Base-by-base conservation (phyloP, 2,797 vertebrate species). In the Eupleurogrammus muticus region DNA sequence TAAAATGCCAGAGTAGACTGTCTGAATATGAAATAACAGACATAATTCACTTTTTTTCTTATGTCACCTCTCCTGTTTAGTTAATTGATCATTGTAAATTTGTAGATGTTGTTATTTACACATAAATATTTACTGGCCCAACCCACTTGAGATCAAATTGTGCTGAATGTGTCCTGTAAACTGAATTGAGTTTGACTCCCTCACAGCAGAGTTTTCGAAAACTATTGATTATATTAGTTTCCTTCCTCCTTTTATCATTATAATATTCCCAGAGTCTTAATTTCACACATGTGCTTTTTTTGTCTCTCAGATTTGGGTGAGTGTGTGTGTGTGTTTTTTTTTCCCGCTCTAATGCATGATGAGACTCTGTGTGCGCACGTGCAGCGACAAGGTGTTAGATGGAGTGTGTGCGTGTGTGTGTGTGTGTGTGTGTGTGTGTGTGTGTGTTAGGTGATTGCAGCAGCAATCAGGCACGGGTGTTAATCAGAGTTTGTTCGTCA, bases 401-500 rank as follows among this genome's bases (percentile, higher is more conserved):
- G 68, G 63, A 21, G 70, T 66, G 81, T 69, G 60, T 24, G 58
- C 61, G 64, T 51, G 64, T 52, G 72, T 9, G 47, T 28, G 56
- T 66, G 46, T 14, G 78, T 13, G 66, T 40, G 70, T 28, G 59
- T 48, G 58, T 47, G 73, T 44, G 66, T 1, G 58, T 24, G 74
- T 59, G 79, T 69, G 78, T 79, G 86, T 86, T 40, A 86, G 86
- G 90, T 95, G 93, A 95, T 95, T 95, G 93, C 93, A 82, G 91
- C 28, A 28, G 28, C 28, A 28, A 95, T 95, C 94, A 95, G 91
- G 92, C 92, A 75, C 70, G 90, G 85, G 85, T 91, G 90, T 91
- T 95, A 95, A 95, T 95, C 94, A 95, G 94, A 90, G 91, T 93
- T 92, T 91, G 92, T 94, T 94, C 91, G 90, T 92, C 92, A 92